Base-by-base conservation (phyloP, 37 sponge, comb jelly and placozoan genomes). In the Halisarca cf. caerulea region DNA sequence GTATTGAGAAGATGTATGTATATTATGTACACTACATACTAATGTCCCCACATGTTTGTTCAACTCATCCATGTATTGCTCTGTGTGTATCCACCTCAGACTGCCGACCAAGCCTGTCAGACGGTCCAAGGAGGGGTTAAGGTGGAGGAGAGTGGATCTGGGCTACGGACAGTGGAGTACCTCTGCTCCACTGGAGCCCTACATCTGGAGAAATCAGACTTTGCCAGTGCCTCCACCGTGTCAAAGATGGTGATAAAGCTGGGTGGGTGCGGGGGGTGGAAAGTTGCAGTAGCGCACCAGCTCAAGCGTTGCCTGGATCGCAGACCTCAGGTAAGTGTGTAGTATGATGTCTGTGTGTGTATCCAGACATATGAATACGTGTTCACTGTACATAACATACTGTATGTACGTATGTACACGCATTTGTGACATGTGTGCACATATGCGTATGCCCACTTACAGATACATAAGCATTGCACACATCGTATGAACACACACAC, bases 181-280 rank as follows among this genome's bases (percentile, higher is more conserved):
- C 68, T 93, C 75, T 87, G 90, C 45, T 36, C 73, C 57, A 33
- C 51, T 18, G 93, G 93, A 68, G 88, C 88, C 21, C 15, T 8
- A 20, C 83, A 83, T 73, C 83, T 93, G 28, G 71, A 82, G 32
- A 71, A 77, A 86, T 83, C 90, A 33, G 69, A 93, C 82, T 86
- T 84, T 51, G 23, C 84, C 25, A 83, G 86, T 45, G 90, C 93
- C 41, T 81, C 88, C 18, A 78, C 83, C 9, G 58, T 80, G 51
- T 86, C 90, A 1, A 84, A 81, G 57, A 84, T 89, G 57, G 61
- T 93, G 42, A 77, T 87, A 1, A 33, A 86, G 7, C 82, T 93
- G 47, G 79, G 88, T n/a, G 72, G 74, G 43, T 68, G 81, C n/a
- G 21, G 32, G 14, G 69, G 58, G 20, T 93, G 93, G 93, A 89